Evolutionary conservation across 2,113 vertebrate genomes (phyloP).

Genomic region (Trematocara zebra): DNA sequence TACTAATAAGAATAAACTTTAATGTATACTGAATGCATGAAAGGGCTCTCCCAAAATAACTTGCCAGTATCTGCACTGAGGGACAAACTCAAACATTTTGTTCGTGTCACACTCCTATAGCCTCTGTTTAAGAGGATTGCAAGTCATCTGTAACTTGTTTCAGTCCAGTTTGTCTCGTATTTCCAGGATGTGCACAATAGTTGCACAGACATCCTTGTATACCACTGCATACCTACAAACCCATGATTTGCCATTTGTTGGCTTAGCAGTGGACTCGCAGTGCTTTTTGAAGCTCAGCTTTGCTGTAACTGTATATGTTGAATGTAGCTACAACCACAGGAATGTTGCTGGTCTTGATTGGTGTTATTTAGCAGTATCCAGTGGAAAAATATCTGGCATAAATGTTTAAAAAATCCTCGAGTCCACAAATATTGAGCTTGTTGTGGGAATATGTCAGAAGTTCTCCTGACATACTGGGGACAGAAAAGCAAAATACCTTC

Average conservation of each 20-base stretch:
- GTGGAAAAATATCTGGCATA: conserved; percentile 37
- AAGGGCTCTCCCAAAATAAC: neutral
- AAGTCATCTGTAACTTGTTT: neutral
- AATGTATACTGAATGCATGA: neutral
- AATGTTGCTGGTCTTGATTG: conserved; percentile 39
- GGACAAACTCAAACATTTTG: neutral
- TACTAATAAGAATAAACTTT: neutral
- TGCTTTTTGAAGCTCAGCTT: conserved; percentile 41
- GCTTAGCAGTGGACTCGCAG: conserved; percentile 18
- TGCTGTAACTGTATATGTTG: conserved; percentile 39
- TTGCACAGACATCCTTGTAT: neutral
- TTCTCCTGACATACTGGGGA: conserved; percentile 2
- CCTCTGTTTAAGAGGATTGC: neutral
- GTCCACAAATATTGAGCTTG: conserved; percentile 40
- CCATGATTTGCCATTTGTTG: conserved; percentile 28
- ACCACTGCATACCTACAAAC: conserved; percentile 32
- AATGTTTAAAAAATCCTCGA: conserved; percentile 31
- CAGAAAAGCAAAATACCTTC: neutral
- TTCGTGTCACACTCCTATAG: neutral
- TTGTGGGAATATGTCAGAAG: conserved; percentile 7
- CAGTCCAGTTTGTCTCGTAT: neutral
- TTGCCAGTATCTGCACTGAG: neutral
- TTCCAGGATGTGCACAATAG: neutral
- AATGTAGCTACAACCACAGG: conserved; percentile 28
- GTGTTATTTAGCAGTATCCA: conserved; percentile 33